Percentiles rank a stretch among this genome's conserved stretches.
phyloP scores from a whole-genome alignment of 2,797 vertebrate genomes.

The Tapirus indicus region DNA sequence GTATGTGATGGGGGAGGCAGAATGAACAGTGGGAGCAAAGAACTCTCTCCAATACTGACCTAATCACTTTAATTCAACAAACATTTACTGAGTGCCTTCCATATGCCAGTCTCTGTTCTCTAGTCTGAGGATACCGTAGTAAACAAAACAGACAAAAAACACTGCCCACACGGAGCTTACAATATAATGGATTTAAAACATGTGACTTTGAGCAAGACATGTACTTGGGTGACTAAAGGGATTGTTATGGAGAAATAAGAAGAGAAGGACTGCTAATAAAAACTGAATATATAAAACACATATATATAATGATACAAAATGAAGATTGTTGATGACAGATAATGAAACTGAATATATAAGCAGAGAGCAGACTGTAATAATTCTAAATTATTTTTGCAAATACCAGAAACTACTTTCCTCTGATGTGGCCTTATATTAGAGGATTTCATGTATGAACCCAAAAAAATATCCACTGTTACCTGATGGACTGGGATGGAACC shows the following conservation, averaged over 20 bases:
- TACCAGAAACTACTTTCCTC: neutral
- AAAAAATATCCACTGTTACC: neutral
- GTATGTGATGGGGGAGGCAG: neutral
- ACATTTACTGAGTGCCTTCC: neutral
- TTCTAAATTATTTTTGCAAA: constrained; percentile 38
- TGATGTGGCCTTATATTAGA: neutral
- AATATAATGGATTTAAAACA: constrained; percentile 8
- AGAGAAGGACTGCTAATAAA: constrained; percentile 8
- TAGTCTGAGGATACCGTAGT: neutral
- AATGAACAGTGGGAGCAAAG: neutral
- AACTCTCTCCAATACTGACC: neutral
- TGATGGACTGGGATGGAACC: neutral
- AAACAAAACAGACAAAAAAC: constrained; percentile 12
- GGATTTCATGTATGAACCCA: neutral
- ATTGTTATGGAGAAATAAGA: neutral
- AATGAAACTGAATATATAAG: neutral
- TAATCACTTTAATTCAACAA: constrained; percentile 33
- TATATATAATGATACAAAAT: neutral
- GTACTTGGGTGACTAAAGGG: neutral
- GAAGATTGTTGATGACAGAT: neutral
- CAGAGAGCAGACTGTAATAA: neutral
- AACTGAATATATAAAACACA: neutral
- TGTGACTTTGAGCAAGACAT: neutral
- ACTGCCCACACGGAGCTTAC: neutral
- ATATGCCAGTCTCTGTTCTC: neutral